A percentile compares a stretch with the other conserved stretches of the same genome.
These are phyloP conservation scores for Heliconius aoede DNA, from an alignment of 2,888 invertebrate species.

Conservation along the genomic window DNA sequence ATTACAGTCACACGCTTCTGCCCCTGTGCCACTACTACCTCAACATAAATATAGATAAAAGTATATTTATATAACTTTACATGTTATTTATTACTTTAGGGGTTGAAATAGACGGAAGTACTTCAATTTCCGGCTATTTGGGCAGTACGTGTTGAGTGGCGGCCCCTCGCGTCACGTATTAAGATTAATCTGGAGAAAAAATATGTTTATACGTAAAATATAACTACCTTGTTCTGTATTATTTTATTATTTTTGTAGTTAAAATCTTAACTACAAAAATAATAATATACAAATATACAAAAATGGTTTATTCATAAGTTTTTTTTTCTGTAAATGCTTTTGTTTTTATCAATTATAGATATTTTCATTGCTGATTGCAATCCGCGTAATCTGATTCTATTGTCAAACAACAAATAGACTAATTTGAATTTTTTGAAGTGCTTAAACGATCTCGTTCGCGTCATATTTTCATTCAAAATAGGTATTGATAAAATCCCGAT, in stretches of 20 bases:
- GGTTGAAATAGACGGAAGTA: conserved; percentile 11
- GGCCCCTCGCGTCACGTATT: conserved; percentile 11
- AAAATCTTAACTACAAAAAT: too few species aligned
- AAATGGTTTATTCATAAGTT: too few species aligned
- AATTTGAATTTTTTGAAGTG: background rate
- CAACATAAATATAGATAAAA: too few species aligned
- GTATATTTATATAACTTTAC: too few species aligned
- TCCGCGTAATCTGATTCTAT: background rate
- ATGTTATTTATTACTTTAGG: conserved; percentile 11
- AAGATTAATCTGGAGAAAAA: conserved; percentile 8
- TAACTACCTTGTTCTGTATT: background rate
- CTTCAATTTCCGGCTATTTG: conserved; percentile 24
- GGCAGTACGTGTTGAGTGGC: conserved; percentile 19
- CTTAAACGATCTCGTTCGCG: background rate
- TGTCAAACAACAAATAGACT: background rate
- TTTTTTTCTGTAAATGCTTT: too few species aligned
- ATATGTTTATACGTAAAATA: background rate
- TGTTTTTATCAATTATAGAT: too few species aligned
- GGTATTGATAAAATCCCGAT: background rate
- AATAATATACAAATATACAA: too few species aligned
- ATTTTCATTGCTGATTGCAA: too few species aligned
- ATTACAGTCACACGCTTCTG: too few species aligned
- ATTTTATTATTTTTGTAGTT: too few species aligned
- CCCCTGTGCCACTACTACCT: too few species aligned
- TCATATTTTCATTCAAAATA: background rate